Base-by-base conservation (phyloP, 2,797 vertebrate genomes). In the Margarornis squamiger region DNA sequence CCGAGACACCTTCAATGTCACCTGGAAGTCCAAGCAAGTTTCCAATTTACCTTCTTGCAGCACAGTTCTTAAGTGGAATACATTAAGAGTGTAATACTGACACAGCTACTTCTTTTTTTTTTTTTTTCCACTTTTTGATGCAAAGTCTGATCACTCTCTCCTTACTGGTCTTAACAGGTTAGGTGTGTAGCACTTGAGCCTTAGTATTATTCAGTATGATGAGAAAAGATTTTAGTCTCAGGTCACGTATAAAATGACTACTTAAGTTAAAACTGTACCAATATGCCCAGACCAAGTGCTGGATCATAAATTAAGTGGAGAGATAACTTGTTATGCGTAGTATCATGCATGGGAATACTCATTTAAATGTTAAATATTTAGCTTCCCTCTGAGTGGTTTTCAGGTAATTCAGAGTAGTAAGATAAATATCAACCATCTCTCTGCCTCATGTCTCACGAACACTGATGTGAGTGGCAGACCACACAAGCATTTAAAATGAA, bases 351-450 rank as follows among this genome's bases (percentile, higher is more conserved):
- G 84, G 75, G 86, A 94, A 91, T 61, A 46, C 27, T 79, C 75
- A 96, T 95, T 96, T 96, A 96, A 96, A 93, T 93, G 71, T 96
- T 95, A 96, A 95, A 94, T 93, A 91, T 67, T 92, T 77, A 52
- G 18, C 65, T 96, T 95, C 88, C 95, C 92, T 91, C n/a, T 21
- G 89, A 90, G 94, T 83, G 65, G 38, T 83, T 95, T 90, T 88
- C 73, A 66, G 72, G 32, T 88, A 79, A 74, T 39, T 93, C 72
- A 87, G 34, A 86, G 73, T 76, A 88, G 48, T 66, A 78, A 59
- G 15, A 49, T 58, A 29, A 54, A 4, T 2, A 45, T 72, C 59
- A 81, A 30, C 63, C 8, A 3, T n/a, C 34, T 78, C 46, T 92
- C 75, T 71, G 76, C 81, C 75, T 86, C 81, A 57, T 65, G 67